Evolutionary conservation across 2,888 invertebrate species (phyloP).

Genomic region (Pyrrhia umbra): DNA sequence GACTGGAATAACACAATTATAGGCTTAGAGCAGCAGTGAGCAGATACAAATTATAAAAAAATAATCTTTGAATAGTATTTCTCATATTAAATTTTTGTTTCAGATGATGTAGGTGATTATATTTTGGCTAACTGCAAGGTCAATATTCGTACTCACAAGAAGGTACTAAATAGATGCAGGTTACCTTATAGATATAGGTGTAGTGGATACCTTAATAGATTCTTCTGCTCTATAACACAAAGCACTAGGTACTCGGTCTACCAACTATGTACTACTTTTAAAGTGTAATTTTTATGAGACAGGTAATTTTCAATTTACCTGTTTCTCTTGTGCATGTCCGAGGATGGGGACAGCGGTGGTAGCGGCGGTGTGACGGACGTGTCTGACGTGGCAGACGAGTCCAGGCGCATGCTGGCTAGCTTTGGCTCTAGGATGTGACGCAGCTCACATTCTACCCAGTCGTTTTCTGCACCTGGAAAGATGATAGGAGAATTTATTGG

Average conservation of each 20-base stretch:
- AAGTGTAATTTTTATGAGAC: not conserved
- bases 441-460: slow-evolving; percentile 96
- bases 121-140: no score
- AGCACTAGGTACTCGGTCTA: no score
- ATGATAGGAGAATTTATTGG: not conserved
- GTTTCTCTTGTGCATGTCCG: slow-evolving; percentile 88
- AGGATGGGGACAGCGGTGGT: slow-evolving; percentile 93
- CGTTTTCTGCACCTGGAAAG: slow-evolving; percentile 91
- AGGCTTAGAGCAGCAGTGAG: not conserved
- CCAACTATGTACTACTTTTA: no score
- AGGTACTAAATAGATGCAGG: no score
- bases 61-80: no score
- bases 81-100: no score
- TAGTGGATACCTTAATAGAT: no score
- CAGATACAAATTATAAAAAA: no score
- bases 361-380: slow-evolving; percentile 94
- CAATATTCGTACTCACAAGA: no score
- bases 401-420: slow-evolving; percentile 91
- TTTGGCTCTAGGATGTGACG: slow-evolving; percentile 94
- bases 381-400: slow-evolving; percentile 92
- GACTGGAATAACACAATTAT: slow-evolving; percentile 75
- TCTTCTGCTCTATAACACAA: no score
- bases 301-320: slow-evolving; percentile 69
- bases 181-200: no score
- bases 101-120: no score